These are phyloP conservation scores for Malachius bipustulatus DNA, from an alignment of 2,888 invertebrate species.

Conservation along the genomic window DNA sequence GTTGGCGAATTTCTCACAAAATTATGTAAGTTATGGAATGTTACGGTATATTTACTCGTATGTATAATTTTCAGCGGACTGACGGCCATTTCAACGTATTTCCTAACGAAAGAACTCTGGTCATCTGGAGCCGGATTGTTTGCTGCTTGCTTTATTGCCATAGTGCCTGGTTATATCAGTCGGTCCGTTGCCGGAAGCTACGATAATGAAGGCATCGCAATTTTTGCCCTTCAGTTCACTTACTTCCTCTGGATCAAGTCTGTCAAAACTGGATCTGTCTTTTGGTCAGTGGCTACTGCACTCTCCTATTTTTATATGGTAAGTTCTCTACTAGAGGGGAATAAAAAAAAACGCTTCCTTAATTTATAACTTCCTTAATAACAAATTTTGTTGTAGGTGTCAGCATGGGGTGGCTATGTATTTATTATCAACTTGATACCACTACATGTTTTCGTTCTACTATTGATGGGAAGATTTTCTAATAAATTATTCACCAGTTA, in stretches of 20 bases:
- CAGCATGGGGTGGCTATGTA: slow-evolving; percentile 99
- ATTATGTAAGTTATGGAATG: no score
- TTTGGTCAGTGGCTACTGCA: slow-evolving; percentile 90
- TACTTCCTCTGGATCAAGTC: slow-evolving; percentile 98
- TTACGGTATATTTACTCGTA: no score
- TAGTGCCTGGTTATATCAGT: slow-evolving; percentile 97
- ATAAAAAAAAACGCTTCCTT: no score
- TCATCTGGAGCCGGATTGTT: slow-evolving; percentile 92
- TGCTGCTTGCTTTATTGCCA: slow-evolving; percentile 98
- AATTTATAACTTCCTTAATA: no score
- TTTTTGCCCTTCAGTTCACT: slow-evolving; percentile 97
- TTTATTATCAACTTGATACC: slow-evolving; percentile 99
- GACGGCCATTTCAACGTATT: slow-evolving; percentile 94
- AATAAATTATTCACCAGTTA: slow-evolving; percentile 89
- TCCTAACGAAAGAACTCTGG: slow-evolving; percentile 96
- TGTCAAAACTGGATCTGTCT: slow-evolving; percentile 93
- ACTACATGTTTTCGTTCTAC: slow-evolving; percentile 86
- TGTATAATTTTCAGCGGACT: slow-evolving; percentile 62
- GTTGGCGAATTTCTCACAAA: slow-evolving; percentile 3
- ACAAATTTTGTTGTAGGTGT: slow-evolving; percentile 50
- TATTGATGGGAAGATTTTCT: slow-evolving; percentile 93
- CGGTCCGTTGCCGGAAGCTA: slow-evolving; percentile 98
- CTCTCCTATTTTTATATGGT: slow-evolving; percentile 99
- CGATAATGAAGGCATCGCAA: slow-evolving; percentile 99
- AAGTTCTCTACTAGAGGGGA: no score